phyloP scores from a whole-genome alignment of 2,888 invertebrate species.

The Exephanes ischioxanthus region DNA sequence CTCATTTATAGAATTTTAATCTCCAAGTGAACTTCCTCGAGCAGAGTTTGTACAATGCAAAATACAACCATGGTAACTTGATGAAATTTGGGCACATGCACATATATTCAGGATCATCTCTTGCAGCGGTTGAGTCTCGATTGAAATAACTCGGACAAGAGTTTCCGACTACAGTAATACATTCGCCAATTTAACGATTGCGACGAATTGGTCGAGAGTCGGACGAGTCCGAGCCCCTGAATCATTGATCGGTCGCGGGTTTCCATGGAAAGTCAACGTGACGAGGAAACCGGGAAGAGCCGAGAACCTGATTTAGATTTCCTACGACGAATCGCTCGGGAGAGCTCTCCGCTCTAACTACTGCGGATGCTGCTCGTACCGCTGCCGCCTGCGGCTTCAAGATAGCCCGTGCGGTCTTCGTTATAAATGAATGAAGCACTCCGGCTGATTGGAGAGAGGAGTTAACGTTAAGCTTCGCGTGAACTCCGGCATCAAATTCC shows the following conservation, averaged over 20 bases:
- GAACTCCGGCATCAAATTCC: conserved; percentile 66
- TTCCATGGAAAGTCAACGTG: conserved; percentile 6
- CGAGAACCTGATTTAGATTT: conserved; percentile 53
- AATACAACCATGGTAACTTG: no score
- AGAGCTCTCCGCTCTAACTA: conserved; percentile 37
- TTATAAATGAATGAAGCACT: conserved; percentile 77
- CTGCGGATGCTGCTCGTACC: conserved; percentile 24
- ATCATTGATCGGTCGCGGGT: conserved; percentile 46
- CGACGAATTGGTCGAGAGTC: no score
- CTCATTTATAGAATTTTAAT: no score
- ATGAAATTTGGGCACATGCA: no score
- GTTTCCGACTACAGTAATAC: no score
- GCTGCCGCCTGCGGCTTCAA: conserved; percentile 27
- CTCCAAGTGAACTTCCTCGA: no score
- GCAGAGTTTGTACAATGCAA: no score
- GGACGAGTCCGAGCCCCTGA: conserved; percentile 4
- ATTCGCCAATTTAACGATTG: no score
- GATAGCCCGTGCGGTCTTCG: conserved; percentile 66
- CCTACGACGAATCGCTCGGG: conserved; percentile 20
- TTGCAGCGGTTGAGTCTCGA: not conserved
- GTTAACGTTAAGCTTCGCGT: conserved; percentile 62
- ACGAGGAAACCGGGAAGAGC: conserved; percentile 5
- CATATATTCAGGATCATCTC: not conserved
- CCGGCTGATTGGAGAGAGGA: conserved; percentile 72
- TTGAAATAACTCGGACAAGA: not conserved